These are phyloP conservation scores for Carcina quercana DNA, from an alignment of 2,888 invertebrate genomes.

Conservation along the genomic window DNA sequence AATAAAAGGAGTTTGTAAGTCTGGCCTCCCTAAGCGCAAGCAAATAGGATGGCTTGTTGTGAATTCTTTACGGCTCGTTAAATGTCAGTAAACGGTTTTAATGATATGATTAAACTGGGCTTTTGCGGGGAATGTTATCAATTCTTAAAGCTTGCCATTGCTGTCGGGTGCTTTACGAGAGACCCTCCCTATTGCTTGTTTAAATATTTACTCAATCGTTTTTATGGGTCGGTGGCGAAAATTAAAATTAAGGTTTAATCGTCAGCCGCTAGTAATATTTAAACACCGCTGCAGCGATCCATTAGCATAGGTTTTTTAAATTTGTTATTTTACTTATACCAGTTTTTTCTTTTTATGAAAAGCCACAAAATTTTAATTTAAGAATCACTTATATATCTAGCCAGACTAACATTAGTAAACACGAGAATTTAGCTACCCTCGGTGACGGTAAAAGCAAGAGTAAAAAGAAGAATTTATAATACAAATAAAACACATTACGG, in stretches of 20 bases:
- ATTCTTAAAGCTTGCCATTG: slow-evolving; percentile 20
- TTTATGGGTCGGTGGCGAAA: slow-evolving; percentile 1
- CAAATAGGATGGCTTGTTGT: slow-evolving; percentile 46
- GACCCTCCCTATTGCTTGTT: slow-evolving; percentile 3
- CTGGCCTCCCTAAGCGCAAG: slow-evolving; percentile 28
- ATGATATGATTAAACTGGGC: slow-evolving; percentile 49
- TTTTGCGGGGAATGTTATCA: slow-evolving; percentile 28
- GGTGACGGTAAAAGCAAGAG: too few relatives aligned
- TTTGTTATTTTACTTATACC: too few relatives aligned
- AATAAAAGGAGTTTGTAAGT: slow-evolving; percentile 29
- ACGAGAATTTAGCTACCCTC: too few relatives aligned
- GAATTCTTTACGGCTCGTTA: slow-evolving; percentile 57
- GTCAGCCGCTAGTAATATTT: too few relatives aligned
- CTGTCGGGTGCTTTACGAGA: slow-evolving; percentile 6
- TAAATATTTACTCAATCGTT: slow-evolving; percentile 10
- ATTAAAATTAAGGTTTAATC: slow-evolving; percentile 3
- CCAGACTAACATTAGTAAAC: too few relatives aligned
- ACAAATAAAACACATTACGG: too few relatives aligned
- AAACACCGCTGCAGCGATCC: too few relatives aligned
- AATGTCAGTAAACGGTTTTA: slow-evolving; percentile 58
- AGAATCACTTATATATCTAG: too few relatives aligned
- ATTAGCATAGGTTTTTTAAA: too few relatives aligned
- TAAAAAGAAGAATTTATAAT: too few relatives aligned
- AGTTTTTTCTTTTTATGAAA: too few relatives aligned
- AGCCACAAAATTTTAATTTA: too few relatives aligned